Base-by-base conservation (phyloP, 2,797 vertebrate species). In the Pangasius mekongensis region DNA sequence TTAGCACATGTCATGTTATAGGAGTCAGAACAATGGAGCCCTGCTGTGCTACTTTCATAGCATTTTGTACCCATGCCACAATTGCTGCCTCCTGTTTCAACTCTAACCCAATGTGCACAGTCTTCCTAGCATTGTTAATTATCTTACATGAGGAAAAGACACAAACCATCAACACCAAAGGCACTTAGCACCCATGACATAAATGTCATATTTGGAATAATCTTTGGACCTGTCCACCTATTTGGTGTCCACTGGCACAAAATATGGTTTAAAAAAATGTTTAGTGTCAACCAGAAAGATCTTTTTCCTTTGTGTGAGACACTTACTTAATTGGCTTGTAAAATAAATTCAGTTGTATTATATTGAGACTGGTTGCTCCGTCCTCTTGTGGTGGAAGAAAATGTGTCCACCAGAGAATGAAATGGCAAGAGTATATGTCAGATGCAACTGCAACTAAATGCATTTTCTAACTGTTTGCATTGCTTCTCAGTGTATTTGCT, bases 221-320 rank as follows among this genome's bases (percentile, higher is more conserved):
- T 52, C 27, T 49, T 74, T 54, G 13, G 30, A 52, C 13, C 27
- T n/a, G 74, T 76, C 71, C 22, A 39, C 7, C 1, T n/a, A 30
- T 77, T n/a, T n/a, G 18, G 9, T 9, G 18, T 8, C 22, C 39
- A 36, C 33, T 58, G 30, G 2, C 18, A 60, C 16, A 33, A 56
- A n/a, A 56, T 78, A 33, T 56, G 20, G 7, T 20, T 30, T 56
- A 1, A 54, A 76, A 80, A 56, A 4, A 3, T 33, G 0, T 78
- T 49, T 20, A 4, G 27, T 80, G 18, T 80, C 27, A 78, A 3
- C 13, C 13, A 80, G n/a, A 5, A 18, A 73, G 18, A 27, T 60
- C 18, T 36, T 56, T 86, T 69, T 56, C 71, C 73, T 90, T 87
- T 87, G 60, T 84, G 18, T 66, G 78, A 39, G 20, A 73, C 69